These are phyloP conservation scores for Malthinus seriepunctatus DNA, from an alignment of 2,888 invertebrate genomes.

Conservation along the genomic window DNA sequence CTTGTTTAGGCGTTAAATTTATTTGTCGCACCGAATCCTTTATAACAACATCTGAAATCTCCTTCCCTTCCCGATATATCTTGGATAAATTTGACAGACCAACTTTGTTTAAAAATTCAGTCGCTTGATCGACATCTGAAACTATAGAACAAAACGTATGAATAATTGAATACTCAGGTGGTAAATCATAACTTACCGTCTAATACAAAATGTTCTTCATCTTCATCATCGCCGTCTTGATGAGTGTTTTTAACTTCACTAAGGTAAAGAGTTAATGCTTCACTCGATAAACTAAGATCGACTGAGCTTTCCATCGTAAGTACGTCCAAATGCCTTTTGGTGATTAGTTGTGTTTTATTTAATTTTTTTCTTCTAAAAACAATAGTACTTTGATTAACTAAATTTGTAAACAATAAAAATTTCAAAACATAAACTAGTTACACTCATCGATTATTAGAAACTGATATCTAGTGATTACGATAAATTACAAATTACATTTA, in stretches of 20 bases:
- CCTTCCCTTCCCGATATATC: conserved; percentile 70
- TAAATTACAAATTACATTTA: too few relatives aligned
- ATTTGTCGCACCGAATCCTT: conserved; percentile 61
- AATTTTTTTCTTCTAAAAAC: not conserved
- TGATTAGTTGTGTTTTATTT: not conserved
- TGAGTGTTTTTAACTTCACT: conserved; percentile 50
- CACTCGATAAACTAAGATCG: conserved; percentile 42
- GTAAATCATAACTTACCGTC: conserved; percentile 40
- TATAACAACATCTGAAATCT: conserved; percentile 68
- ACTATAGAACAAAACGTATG: not conserved
- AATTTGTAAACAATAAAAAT: not conserved
- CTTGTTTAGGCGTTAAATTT: conserved; percentile 71
- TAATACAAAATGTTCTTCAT: conserved; percentile 40
- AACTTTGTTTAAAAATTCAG: conserved; percentile 75
- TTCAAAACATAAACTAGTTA: not conserved
- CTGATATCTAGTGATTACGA: not conserved
- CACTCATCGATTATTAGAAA: not conserved
- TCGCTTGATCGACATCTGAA: conserved; percentile 76
- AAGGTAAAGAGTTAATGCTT: conserved; percentile 46
- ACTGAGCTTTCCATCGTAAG: conserved; percentile 25
- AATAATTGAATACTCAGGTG: not conserved
- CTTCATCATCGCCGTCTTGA: conserved; percentile 45
- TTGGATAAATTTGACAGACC: conserved; percentile 73
- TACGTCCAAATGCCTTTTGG: not conserved
- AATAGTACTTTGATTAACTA: not conserved